phyloP scores from a whole-genome alignment of 2,113 vertebrate genomes.

The Rhynchopsitta pachyrhyncha region DNA sequence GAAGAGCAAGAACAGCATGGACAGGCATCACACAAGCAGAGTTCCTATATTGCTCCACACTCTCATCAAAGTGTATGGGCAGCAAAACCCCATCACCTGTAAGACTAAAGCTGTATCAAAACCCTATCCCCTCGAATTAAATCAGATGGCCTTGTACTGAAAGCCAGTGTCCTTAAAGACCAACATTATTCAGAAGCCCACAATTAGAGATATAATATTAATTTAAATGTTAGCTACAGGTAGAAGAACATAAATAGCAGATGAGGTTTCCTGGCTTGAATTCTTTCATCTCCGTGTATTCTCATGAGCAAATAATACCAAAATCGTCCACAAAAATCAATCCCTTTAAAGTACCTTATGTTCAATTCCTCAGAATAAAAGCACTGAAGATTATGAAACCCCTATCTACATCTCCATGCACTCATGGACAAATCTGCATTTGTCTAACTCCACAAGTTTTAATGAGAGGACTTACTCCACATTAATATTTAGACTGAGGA shows the following conservation, averaged over 20 bases:
- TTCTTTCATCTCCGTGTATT: neutral
- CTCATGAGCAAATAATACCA: neutral
- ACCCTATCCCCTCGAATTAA: neutral
- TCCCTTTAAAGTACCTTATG: neutral
- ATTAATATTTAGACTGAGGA: neutral
- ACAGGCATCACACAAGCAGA: neutral
- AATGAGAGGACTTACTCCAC: neutral
- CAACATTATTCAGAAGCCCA: neutral
- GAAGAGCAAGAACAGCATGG: fast-evolving
- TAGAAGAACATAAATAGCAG: neutral
- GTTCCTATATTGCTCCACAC: neutral
- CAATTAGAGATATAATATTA: neutral
- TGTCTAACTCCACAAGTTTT: neutral
- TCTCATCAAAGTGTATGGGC: fast-evolving
- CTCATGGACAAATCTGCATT: neutral
- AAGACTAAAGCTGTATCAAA: neutral
- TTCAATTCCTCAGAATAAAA: neutral
- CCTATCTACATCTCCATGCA: neutral
- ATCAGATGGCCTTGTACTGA: fast-evolving
- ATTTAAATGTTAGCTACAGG: neutral
- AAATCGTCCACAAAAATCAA: neutral
- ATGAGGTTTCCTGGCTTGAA: neutral
- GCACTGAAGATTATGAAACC: neutral
- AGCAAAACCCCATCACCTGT: neutral
- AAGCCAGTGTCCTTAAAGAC: neutral